A percentile compares a stretch with the other conserved stretches of the same genome.
Conservation (phyloP, 2,113 vertebrate species). For the Arvicanthis niloticus region DNA sequence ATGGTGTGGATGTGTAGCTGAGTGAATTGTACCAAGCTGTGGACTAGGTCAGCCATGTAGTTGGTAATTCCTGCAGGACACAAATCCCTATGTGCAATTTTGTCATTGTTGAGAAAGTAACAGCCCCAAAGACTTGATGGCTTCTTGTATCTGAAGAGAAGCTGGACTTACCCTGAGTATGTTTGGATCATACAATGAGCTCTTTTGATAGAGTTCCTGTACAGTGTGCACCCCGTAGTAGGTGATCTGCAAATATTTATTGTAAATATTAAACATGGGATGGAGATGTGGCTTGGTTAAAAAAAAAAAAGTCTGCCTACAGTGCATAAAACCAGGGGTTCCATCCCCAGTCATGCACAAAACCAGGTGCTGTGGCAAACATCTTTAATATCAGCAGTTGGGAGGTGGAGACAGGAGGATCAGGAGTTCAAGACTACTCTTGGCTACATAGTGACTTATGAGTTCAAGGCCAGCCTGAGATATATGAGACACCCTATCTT, state of each 20-base stretch:
- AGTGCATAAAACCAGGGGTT: neutral
- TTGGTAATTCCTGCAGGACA: conserved; percentile 31
- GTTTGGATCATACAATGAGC: neutral
- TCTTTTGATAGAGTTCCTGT: neutral
- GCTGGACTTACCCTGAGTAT: neutral
- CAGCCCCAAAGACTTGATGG: neutral
- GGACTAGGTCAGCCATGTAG: neutral
- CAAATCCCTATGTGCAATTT: neutral
- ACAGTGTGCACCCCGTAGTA: neutral
- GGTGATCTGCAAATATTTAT: neutral
- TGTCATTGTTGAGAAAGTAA: neutral
- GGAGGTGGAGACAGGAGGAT: neutral
- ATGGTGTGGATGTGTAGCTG: neutral
- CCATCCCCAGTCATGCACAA: neutral
- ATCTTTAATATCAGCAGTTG: neutral
- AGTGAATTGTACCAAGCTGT: neutral
- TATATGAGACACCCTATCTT: neutral
- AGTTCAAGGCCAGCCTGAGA: neutral
- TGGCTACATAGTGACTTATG: neutral
- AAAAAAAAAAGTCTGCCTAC: neutral
- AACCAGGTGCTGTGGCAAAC: neutral
- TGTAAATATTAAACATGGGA: neutral
- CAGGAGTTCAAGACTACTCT: neutral
- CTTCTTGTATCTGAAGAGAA: neutral
- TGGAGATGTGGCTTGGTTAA: neutral